phyloP scores from a whole-genome alignment of 2,888 invertebrate species.

The Cataglyphis cursor region DNA sequence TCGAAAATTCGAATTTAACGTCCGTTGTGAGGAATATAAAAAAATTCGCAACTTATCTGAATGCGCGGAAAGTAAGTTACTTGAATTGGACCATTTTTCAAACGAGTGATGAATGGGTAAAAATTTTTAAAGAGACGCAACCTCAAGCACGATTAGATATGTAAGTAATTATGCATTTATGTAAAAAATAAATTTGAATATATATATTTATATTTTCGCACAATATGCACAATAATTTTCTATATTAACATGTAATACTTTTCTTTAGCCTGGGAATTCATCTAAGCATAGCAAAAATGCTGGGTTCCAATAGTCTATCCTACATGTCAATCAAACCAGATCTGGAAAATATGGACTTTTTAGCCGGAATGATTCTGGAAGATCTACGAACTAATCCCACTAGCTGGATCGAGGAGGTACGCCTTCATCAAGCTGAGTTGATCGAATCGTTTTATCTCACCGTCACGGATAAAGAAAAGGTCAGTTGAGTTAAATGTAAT shows the following conservation, averaged over 20 bases:
- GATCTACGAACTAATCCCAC: slow-evolving; percentile 75
- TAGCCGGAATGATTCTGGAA: slow-evolving; percentile 75
- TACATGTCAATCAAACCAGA: slow-evolving; percentile 78
- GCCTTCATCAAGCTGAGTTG: slow-evolving; percentile 74
- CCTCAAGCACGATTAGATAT: slow-evolving; percentile 73
- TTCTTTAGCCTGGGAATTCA: slow-evolving; percentile 79
- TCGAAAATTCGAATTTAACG: slow-evolving; percentile 81
- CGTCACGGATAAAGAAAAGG: slow-evolving; percentile 79
- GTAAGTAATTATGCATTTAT: slow-evolving; percentile 65
- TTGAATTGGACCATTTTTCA: slow-evolving; percentile 76
- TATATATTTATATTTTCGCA: background rate
- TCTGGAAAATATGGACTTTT: slow-evolving; percentile 78
- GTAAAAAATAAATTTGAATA: background rate
- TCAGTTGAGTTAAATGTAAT: slow-evolving; percentile 54
- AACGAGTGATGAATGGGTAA: slow-evolving; percentile 69
- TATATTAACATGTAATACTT: background rate
- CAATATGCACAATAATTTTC: background rate
- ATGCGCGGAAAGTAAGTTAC: slow-evolving; percentile 64
- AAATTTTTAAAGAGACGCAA: slow-evolving; percentile 69
- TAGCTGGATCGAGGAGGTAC: slow-evolving; percentile 79
- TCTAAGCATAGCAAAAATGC: slow-evolving; percentile 78
- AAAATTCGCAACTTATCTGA: slow-evolving; percentile 74
- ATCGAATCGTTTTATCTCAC: slow-evolving; percentile 83
- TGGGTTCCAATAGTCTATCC: slow-evolving; percentile 77
- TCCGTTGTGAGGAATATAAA: slow-evolving; percentile 75